These are phyloP conservation scores for Taeniopygia guttata DNA, from an alignment of 2,797 vertebrate genomes.

Conservation along the genomic window DNA sequence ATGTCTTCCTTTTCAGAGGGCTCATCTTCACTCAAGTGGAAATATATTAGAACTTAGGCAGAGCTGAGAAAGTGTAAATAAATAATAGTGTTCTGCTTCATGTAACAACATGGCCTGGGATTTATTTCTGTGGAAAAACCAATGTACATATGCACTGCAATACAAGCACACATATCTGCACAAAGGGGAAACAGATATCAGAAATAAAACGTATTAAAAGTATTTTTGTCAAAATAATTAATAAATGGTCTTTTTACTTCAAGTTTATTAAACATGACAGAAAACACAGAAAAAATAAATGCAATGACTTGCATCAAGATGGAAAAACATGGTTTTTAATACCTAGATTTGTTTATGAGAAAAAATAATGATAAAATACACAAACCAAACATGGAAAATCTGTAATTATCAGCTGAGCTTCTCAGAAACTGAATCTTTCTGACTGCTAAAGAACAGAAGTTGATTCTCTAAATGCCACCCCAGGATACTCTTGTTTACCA, in stretches of 20 bases:
- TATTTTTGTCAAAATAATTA: background rate
- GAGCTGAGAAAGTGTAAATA: constrained; percentile 18
- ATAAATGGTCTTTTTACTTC: background rate
- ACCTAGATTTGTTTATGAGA: background rate
- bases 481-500: background rate
- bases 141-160: background rate
- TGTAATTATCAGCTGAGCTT: background rate
- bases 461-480: background rate
- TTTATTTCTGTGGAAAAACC: background rate
- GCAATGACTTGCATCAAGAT: background rate
- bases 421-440: background rate
- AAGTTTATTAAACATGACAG: background rate
- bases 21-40: background rate
- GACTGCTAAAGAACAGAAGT: background rate
- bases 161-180: background rate
- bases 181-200: background rate
- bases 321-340: background rate
- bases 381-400: background rate
- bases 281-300: background rate
- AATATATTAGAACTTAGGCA: background rate
- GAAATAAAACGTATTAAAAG: background rate
- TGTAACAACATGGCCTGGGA: background rate
- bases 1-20: background rate
- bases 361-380: background rate
- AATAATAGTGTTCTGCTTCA: background rate